These are phyloP conservation scores for Epistrophe eligans DNA, from an alignment of 2,888 invertebrate genomes.

Conservation along the genomic window DNA sequence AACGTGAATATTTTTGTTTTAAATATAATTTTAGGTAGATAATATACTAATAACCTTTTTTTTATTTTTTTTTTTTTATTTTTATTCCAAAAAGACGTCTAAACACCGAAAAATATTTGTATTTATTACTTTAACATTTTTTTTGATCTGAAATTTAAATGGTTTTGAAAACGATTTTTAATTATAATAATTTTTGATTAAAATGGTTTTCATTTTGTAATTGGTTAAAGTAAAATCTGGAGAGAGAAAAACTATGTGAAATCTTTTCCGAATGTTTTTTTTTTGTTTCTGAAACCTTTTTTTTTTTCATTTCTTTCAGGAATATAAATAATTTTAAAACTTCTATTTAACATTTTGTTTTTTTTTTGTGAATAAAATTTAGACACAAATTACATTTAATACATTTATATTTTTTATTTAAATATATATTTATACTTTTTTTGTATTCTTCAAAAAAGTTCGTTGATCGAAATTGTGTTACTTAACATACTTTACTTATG, in stretches of 20 bases:
- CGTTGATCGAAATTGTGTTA: constrained; percentile 74
- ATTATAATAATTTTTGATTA: constrained; percentile 65
- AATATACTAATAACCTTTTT: constrained; percentile 62
- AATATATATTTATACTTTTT: constrained; percentile 77
- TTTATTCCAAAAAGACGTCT: constrained; percentile 84
- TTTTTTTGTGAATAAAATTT: constrained; percentile 66
- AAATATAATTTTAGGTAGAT: constrained; percentile 67
- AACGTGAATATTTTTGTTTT: constrained; percentile 81
- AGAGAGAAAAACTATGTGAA: constrained; percentile 63
- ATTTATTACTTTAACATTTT: constrained; percentile 76
- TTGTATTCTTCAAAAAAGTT: constrained; percentile 68
- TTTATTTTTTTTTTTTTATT: constrained; percentile 75
- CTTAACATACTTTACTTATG: constrained; percentile 37
- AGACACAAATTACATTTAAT: constrained; percentile 79
- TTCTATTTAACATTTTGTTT: constrained; percentile 52
- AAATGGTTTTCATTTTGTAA: constrained; percentile 31
- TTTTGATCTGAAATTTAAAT: constrained; percentile 78
- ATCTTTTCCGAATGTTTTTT: constrained; percentile 67
- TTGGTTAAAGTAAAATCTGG: constrained; percentile 56
- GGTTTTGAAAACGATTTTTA: constrained; percentile 61
- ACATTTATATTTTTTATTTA: constrained; percentile 77
- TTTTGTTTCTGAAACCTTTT: constrained; percentile 75
- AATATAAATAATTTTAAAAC: constrained; percentile 55
- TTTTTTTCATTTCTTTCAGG: constrained; percentile 66
- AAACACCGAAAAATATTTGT: constrained; percentile 84